phyloP scores from a whole-genome alignment of 2,888 invertebrate species.

The Netelia virgata region DNA sequence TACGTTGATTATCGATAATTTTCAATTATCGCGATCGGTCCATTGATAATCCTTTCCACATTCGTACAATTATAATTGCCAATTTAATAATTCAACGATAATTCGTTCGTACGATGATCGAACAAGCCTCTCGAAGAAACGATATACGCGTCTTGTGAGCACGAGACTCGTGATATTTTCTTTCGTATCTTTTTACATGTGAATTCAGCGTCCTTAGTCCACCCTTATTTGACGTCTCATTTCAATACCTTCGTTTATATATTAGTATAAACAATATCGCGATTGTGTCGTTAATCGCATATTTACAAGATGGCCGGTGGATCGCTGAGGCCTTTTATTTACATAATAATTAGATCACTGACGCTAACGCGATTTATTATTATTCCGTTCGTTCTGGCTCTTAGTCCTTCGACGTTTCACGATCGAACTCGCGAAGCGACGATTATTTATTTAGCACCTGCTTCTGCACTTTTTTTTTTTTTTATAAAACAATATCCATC shows the following conservation, averaged over 20 bases:
- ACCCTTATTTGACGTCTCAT: neutral
- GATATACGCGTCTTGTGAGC: conserved; percentile 66
- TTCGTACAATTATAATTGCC: conserved; percentile 50
- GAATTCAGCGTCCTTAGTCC: neutral
- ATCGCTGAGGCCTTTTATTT: conserved; percentile 46
- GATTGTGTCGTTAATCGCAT: conserved; percentile 43
- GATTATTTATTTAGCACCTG: conserved; percentile 50
- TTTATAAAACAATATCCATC: conserved; percentile 10
- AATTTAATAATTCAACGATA: conserved; percentile 47
- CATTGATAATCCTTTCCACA: conserved; percentile 27
- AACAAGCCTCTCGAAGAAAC: conserved; percentile 39
- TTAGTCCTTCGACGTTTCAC: conserved; percentile 5
- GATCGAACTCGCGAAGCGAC: conserved; percentile 13
- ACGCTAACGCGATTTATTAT: conserved; percentile 5
- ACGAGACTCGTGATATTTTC: conserved; percentile 38
- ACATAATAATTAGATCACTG: conserved; percentile 48
- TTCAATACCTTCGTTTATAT: conserved; percentile 13
- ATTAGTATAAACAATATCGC: conserved; percentile 48
- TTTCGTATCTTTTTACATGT: conserved; percentile 54
- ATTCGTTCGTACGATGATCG: conserved; percentile 43
- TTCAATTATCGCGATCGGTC: conserved; percentile 22
- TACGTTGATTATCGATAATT: conserved; percentile 26
- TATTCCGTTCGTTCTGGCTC: conserved; percentile 3
- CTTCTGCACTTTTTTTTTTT: conserved; percentile 30
- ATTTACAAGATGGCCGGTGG: conserved; percentile 52